A percentile compares a stretch with the other conserved stretches of the same genome.
These are phyloP conservation scores for Pseudomyrmex concolor DNA, from an alignment of 1,140 invertebrate genomes.

Conservation along the genomic window DNA sequence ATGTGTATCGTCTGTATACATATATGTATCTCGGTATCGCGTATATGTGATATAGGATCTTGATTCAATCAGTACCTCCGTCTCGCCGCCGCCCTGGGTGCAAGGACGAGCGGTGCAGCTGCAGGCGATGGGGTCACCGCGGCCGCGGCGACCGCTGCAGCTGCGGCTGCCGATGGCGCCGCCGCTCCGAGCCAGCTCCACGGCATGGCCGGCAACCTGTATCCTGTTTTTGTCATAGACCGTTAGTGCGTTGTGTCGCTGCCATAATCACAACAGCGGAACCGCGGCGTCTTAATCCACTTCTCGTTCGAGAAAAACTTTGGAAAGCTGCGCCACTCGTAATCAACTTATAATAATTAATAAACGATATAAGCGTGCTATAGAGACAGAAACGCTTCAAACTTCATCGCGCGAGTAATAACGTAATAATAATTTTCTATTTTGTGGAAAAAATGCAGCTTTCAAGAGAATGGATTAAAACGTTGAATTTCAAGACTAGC, in stretches of 20 bases:
- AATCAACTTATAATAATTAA: no score
- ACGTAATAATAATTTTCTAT: background rate
- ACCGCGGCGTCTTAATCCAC: conserved; percentile 46
- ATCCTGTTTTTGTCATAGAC: conserved; percentile 79
- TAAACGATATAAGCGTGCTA: no score
- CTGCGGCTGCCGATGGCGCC: conserved; percentile 83
- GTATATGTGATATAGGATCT: conserved; percentile 11
- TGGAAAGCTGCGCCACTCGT: background rate
- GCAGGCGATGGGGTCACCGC: conserved; percentile 83
- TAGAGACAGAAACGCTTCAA: no score
- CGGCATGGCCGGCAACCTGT: conserved; percentile 84
- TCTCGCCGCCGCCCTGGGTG: conserved; percentile 83
- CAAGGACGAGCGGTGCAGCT: conserved; percentile 83
- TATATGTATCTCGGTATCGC: conserved; percentile 22
- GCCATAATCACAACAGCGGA: conserved; percentile 1
- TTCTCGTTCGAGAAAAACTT: background rate
- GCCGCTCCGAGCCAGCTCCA: conserved; percentile 84
- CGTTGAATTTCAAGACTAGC: background rate
- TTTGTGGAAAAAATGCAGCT: no score
- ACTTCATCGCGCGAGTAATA: background rate
- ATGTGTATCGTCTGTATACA: conserved; percentile 15
- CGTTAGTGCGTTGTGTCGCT: conserved; percentile 52
- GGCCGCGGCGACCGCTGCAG: conserved; percentile 83
- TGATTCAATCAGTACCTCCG: conserved; percentile 75
- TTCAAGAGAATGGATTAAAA: conserved; percentile 29